Percentiles rank a stretch among this genome's conserved stretches.
phyloP scores from a whole-genome alignment of 2,888 invertebrate genomes.

The Muschampia plurimacula region DNA sequence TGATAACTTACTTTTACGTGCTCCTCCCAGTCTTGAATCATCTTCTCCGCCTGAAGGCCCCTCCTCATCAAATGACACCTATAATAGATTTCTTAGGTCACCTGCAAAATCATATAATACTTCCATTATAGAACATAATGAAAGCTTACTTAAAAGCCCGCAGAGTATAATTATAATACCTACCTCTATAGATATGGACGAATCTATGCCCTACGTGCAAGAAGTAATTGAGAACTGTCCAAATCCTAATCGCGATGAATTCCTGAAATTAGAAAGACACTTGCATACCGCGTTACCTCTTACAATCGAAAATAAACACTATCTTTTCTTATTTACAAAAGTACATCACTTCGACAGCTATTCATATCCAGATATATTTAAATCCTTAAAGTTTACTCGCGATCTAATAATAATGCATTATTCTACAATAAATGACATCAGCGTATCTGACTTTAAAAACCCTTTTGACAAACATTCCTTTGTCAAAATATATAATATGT shows the following conservation, averaged over 20 bases:
- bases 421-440: background rate
- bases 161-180: slow-evolving; percentile 33
- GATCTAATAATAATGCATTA: slow-evolving; percentile 20
- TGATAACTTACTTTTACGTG: no score
- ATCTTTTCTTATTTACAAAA: slow-evolving; percentile 36
- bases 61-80: background rate
- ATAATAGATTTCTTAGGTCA: slow-evolving; percentile 9
- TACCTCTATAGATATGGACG: slow-evolving; percentile 36
- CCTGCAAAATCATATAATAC: slow-evolving; percentile 24
- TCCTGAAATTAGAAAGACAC: slow-evolving; percentile 32
- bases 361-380: slow-evolving; percentile 7
- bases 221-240: slow-evolving; percentile 29
- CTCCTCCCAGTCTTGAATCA: background rate
- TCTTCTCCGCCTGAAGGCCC: background rate
- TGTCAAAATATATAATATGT: slow-evolving; percentile 35
- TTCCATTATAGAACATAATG: slow-evolving; percentile 28
- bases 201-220: slow-evolving; percentile 36
- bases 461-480: slow-evolving; percentile 40
- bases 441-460: slow-evolving; percentile 34
- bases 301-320: slow-evolving; percentile 25
- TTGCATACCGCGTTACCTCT: slow-evolving; percentile 26
- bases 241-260: slow-evolving; percentile 12
- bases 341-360: slow-evolving; percentile 34
- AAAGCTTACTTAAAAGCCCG: slow-evolving; percentile 19
- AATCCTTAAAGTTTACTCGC: slow-evolving; percentile 4